phyloP scores from a whole-genome alignment of 1,140 invertebrate genomes.

The Achatina immaculata region DNA sequence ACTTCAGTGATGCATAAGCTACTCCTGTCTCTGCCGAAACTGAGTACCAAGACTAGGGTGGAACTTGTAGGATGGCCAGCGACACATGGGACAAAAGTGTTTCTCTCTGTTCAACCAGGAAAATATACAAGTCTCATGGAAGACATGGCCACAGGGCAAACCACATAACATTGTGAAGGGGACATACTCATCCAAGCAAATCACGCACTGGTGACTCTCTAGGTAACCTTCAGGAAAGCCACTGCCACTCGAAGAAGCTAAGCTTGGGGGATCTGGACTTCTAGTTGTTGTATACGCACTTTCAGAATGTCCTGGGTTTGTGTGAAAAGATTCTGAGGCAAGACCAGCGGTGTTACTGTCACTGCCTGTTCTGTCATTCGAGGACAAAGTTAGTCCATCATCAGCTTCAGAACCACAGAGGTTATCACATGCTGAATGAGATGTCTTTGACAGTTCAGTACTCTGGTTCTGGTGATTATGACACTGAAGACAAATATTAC shows the following conservation, averaged over 20 bases:
- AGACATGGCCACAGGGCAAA: conserved; percentile 75
- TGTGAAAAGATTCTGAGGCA: background rate
- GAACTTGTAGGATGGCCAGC: conserved; percentile 74
- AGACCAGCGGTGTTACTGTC: no score
- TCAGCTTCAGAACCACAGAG: background rate
- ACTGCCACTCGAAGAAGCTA: background rate
- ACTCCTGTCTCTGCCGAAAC: background rate
- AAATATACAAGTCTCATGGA: conserved; percentile 74
- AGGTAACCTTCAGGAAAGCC: conserved; percentile 50
- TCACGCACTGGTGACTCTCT: conserved; percentile 72
- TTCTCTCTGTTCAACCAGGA: conserved; percentile 74
- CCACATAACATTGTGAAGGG: conserved; percentile 70
- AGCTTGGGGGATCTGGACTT: background rate
- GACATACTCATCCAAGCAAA: conserved; percentile 74
- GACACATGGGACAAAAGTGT: conserved; percentile 75
- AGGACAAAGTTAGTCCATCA: background rate
- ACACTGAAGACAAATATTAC: background rate
- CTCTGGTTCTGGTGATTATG: background rate
- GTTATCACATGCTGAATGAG: background rate
- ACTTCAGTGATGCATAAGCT: background rate
- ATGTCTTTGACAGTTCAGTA: background rate
- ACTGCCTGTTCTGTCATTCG: no score
- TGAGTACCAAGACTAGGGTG: background rate
- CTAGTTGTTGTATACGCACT: background rate
- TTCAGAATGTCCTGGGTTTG: background rate